These are phyloP conservation scores for Myanophis thanlyinensis DNA, from an alignment of 2,113 vertebrate genomes.

Conservation along the genomic window DNA sequence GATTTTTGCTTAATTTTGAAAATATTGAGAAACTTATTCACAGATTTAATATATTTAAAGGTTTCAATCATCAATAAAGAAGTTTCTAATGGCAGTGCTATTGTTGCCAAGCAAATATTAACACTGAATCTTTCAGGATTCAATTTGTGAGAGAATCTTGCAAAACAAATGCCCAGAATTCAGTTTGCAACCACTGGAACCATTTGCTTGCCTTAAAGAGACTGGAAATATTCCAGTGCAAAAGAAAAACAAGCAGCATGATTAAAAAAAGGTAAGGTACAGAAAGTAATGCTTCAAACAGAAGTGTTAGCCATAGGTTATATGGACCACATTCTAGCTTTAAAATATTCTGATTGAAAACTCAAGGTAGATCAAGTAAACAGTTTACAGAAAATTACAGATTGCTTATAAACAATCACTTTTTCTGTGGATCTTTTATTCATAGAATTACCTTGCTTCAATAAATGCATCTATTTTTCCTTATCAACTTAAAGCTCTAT, in stretches of 20 bases:
- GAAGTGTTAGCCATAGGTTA: not conserved
- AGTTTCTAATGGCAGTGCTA: not conserved
- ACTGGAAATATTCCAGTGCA: not conserved
- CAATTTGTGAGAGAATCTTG: constrained; percentile 21
- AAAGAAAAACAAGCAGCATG: not conserved
- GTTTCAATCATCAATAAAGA: not conserved
- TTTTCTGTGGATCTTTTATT: not conserved
- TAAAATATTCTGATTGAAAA: not conserved
- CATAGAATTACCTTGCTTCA: not conserved
- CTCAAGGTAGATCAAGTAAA: not conserved
- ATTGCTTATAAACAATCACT: not conserved
- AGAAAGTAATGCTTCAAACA: not conserved
- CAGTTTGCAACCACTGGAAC: not conserved
- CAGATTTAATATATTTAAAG: not conserved
- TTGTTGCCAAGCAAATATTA: constrained; percentile 35
- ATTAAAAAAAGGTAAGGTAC: not conserved
- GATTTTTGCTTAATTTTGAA: not conserved
- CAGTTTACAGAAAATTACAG: not conserved
- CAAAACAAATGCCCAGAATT: constrained; percentile 35
- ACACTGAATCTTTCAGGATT: not conserved
- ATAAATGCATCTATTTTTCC: not conserved
- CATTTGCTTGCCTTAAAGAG: not conserved
- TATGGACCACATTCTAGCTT: not conserved
- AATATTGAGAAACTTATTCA: not conserved
- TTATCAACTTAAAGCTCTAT: not conserved